A percentile compares a stretch with the other conserved stretches of the same genome.
Conservation (phyloP, 2,888 invertebrate genomes). For the Myathropa florea region DNA sequence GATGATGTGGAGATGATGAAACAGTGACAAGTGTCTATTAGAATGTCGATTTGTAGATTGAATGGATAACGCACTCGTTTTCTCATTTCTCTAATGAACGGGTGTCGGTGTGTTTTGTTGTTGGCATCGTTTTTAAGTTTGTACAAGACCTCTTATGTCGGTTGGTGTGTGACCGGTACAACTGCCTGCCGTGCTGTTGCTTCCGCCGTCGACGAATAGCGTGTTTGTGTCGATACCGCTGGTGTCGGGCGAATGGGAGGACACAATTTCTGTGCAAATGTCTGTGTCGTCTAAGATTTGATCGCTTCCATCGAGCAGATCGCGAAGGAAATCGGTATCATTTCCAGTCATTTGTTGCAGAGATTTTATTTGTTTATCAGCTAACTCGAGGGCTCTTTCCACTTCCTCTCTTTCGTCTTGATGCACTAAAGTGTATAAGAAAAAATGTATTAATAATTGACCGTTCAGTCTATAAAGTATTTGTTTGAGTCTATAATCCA, state of each 20-base stretch:
- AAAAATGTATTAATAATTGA: background rate
- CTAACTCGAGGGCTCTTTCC: slow-evolving; percentile 91
- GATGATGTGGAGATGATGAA: slow-evolving; percentile 3
- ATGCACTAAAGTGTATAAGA: slow-evolving; percentile 77
- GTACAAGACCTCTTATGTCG: slow-evolving; percentile 79
- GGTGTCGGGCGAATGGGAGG: slow-evolving; percentile 77
- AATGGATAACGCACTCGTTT: slow-evolving; percentile 15
- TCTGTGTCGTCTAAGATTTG: slow-evolving; percentile 78
- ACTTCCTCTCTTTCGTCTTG: slow-evolving; percentile 93
- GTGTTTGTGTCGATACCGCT: slow-evolving; percentile 77
- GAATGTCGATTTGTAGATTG: slow-evolving; percentile 28
- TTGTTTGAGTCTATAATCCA: background rate
- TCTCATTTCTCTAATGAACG: background rate
- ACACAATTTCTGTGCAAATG: slow-evolving; percentile 75
- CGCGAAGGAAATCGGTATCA: slow-evolving; percentile 78
- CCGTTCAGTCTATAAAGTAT: background rate
- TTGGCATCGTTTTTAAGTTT: slow-evolving; percentile 75
- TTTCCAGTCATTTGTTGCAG: slow-evolving; percentile 84
- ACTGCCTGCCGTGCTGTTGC: slow-evolving; percentile 72
- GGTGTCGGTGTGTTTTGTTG: slow-evolving; percentile 1
- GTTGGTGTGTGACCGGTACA: slow-evolving; percentile 70
- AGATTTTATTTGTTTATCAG: slow-evolving; percentile 87
- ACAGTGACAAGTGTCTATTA: slow-evolving; percentile 37
- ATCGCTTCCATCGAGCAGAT: slow-evolving; percentile 79
- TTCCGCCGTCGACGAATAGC: slow-evolving; percentile 76